A percentile compares a stretch with the other conserved stretches of the same genome.
Evolutionary conservation across 2,113 vertebrate species (phyloP).

Genomic region (Heterocephalus glaber): DNA sequence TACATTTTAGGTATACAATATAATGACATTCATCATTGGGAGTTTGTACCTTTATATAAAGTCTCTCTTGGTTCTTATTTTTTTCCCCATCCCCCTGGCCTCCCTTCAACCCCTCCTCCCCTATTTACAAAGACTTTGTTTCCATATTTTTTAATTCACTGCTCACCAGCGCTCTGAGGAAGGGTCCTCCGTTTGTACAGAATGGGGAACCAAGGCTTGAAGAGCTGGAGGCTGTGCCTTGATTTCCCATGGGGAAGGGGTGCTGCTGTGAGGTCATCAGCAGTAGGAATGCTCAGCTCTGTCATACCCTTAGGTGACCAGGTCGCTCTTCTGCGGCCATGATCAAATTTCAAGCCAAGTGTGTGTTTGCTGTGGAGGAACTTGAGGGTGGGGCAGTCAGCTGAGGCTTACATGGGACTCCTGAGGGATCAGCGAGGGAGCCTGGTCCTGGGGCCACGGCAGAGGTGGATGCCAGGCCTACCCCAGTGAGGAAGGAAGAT

Average conservation of each 20-base stretch:
- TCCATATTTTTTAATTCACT: not conserved
- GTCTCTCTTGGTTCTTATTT: too few relatives aligned
- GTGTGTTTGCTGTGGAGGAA: not conserved
- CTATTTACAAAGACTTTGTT: too few relatives aligned
- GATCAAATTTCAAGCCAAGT: not conserved
- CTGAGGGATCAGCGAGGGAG: not conserved
- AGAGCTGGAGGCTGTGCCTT: not conserved
- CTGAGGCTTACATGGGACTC: not conserved
- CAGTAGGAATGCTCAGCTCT: not conserved
- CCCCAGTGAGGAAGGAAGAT: not conserved
- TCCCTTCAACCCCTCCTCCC: too few relatives aligned
- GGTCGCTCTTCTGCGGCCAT: not conserved
- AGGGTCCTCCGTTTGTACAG: slow-evolving; percentile 9
- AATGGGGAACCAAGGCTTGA: not conserved
- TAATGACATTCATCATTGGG: too few relatives aligned
- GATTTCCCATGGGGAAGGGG: not conserved
- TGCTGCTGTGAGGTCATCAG: not conserved
- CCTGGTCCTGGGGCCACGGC: not conserved
- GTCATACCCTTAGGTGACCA: not conserved
- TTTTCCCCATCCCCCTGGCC: too few relatives aligned
- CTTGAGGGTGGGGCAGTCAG: not conserved
- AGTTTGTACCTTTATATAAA: too few relatives aligned
- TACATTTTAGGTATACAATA: too few relatives aligned
- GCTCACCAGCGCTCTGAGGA: not conserved
- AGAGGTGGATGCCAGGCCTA: not conserved